phyloP scores from a whole-genome alignment of 2,888 invertebrate genomes.

The Hylaea fasciaria region DNA sequence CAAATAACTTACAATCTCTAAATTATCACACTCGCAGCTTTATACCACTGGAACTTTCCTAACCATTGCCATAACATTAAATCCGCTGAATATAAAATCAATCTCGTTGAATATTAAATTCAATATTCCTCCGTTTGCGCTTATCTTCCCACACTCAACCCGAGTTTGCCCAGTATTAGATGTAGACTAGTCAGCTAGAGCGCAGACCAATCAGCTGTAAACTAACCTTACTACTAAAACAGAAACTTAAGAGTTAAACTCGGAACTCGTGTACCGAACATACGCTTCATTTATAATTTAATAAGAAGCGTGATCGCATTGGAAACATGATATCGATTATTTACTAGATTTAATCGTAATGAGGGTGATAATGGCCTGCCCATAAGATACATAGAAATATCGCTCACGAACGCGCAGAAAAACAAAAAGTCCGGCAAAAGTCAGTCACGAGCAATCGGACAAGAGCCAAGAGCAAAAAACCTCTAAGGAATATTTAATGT shows the following conservation, averaged over 20 bases:
- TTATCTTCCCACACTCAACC: not conserved
- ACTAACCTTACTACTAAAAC: not conserved
- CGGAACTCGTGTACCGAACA: too few species aligned
- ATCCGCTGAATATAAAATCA: constrained; percentile 11
- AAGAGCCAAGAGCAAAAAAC: not conserved
- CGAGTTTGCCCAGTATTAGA: not conserved
- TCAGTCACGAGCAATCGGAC: not conserved
- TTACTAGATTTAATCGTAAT: too few species aligned
- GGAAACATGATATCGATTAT: too few species aligned
- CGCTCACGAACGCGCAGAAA: too few species aligned
- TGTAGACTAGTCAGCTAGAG: not conserved
- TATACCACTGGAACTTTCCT: not conserved
- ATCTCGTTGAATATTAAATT: constrained; percentile 18
- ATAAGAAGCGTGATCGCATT: too few species aligned
- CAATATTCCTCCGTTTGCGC: constrained; percentile 15
- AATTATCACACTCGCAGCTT: not conserved
- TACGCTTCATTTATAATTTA: too few species aligned
- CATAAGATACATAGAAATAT: too few species aligned
- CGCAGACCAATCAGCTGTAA: not conserved
- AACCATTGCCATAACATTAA: constrained; percentile 14
- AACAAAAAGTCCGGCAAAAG: too few species aligned
- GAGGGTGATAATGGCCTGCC: too few species aligned
- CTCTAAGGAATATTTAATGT: not conserved
- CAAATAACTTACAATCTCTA: too few species aligned
- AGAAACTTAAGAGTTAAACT: too few species aligned